Evolutionary conservation across 2,888 invertebrate genomes (phyloP), one percentile per base, ranked within the genome.

Genomic region (Tuberolachnus salignus): DNA sequence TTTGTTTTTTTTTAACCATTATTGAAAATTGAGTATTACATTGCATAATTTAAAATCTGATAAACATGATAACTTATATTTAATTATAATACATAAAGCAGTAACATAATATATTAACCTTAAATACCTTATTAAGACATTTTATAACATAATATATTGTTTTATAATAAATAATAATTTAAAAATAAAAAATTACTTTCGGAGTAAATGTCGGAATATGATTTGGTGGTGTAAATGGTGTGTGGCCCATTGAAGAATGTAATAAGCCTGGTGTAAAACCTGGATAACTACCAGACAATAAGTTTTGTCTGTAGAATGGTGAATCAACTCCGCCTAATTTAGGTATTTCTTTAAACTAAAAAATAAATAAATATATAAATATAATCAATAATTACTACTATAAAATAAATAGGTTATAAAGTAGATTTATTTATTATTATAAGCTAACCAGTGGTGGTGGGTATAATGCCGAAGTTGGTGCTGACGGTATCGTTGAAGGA

Each of bases 181-280:
- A 81, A 19, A 66, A 63, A 64, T 78, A 44, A 26, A 66, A 63
- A 74, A 34, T 53, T 80, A 95, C 95, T 92, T 95, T 95, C 84
- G 94, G 94, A 83, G 95, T 92, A 86, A 94, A 95, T 55, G 94
- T 90, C 82, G 93, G 91, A 83, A 94, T 87, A 84, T 95, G 94
- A 85, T 92, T 92, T 46, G 95, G 94, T 81, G 95, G 94, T 84
- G 92, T 94, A 86, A 95, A 95, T 13, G 95, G 95, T 72, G 94
- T 93, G 42, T 93, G 89, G 44, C 91, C 90, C 81, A 92, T 87
- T 75, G 91, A 90, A 63, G 94, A 92, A 87, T 94, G 94, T 81
- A 94, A 87, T 80, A 94, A 87, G 81, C 94, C 90, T 23, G 94
- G 90, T 53, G 91, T 91, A 84, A 92, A 92, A 55, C 91, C 90